Evolutionary conservation across 2,888 invertebrate genomes (phyloP), one percentile per base, ranked within the genome.

Genomic region (Drosophila monieri): DNA sequence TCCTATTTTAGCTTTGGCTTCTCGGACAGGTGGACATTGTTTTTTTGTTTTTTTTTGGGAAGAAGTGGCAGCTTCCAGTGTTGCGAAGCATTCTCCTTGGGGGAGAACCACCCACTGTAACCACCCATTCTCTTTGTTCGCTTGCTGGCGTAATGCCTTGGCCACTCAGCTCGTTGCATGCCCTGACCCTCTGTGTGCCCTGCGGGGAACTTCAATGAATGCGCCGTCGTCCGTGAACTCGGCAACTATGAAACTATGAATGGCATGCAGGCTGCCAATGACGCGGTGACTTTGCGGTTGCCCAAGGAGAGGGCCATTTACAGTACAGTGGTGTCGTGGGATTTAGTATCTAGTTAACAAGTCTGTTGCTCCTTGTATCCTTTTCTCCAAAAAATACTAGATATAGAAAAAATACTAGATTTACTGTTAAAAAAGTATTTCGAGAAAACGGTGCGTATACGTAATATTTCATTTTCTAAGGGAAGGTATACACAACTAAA

Each of bases 181-280:
- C 48, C 54, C 41, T 48, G 25, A 43, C 37, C 23, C 47, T 39
- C 57, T 49, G 14, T 52, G 37, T 23, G 21, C 23, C 41, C 58
- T 57, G 59, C 30, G 57, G 43, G 46, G 78, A 77, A 79, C 83
- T 80, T 81, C 85, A 81, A 81, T 81, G 81, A 81, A 85, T 65
- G 76, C 64, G 60, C 51, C 48, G 32, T 57, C 56, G 81, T 76
- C 81, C 81, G 78, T 81, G 81, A 81, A 81, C 81, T 81, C 81
- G 83, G 74, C 75, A 68, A 70, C 71, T 51, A 76, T 77, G 77
- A 77, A 77, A 70, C 71, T 48, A 80, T 77, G 77, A 77, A 77
- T 77, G 77, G 77, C 65, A 56, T 49, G 67, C 57, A 27, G 41
- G 53, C 69, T 49, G 25, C 53, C 70, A 61, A 70, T 70, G 71